Evolutionary conservation across 2,888 invertebrate species (phyloP).

Genomic region (Tipula unca): DNA sequence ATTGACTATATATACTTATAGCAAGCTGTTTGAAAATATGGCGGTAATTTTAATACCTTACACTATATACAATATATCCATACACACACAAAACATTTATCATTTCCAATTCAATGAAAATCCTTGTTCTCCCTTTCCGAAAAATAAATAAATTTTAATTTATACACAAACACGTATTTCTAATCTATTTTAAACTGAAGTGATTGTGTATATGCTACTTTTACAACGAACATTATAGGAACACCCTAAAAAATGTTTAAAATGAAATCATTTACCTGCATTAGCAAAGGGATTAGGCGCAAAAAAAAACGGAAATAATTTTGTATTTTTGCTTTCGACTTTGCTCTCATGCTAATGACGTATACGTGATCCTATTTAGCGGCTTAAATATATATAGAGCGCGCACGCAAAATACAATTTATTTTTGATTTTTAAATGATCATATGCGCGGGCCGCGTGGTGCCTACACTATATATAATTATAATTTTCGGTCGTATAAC

Average conservation of each 20-base stretch:
- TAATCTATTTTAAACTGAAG: conserved; percentile 14
- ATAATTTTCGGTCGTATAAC: neutral
- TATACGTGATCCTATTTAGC: neutral
- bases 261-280: conserved; percentile 2
- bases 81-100: neutral
- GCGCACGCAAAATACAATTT: neutral
- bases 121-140: neutral
- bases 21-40: neutral
- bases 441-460: neutral
- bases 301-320: neutral
- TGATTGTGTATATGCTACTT: neutral
- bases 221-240: neutral
- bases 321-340: neutral
- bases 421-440: neutral
- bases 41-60: neutral
- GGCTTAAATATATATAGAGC: neutral
- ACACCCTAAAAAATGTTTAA: neutral
- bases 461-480: neutral
- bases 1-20: too few species aligned
- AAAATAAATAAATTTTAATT: conserved; percentile 8
- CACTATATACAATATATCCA: neutral
- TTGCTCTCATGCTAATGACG: neutral
- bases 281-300: neutral
- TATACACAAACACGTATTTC: conserved; percentile 8
- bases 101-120: neutral